A percentile compares a stretch with the other conserved stretches of the same genome.
phyloP scores from a whole-genome alignment of 2,113 vertebrate genomes.

The Syrmaticus mikado region DNA sequence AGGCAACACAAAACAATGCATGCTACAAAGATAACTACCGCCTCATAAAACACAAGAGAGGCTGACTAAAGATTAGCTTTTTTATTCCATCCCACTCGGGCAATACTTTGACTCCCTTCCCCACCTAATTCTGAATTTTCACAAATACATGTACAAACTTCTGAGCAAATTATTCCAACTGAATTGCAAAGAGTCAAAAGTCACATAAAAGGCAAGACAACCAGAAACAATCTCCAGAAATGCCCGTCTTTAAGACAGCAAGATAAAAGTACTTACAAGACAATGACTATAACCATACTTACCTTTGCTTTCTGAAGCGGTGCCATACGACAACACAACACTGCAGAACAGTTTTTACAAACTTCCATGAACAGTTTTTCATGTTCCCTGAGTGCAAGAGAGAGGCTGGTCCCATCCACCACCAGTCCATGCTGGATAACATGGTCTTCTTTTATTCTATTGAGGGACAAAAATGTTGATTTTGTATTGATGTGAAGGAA shows the following conservation, averaged over 20 bases:
- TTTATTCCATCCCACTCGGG: not conserved
- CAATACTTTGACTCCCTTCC: not conserved
- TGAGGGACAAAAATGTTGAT: not conserved
- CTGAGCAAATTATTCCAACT: not conserved
- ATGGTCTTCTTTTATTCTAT: conserved; percentile 93
- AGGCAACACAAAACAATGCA: not conserved
- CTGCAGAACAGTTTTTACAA: conserved; percentile 93
- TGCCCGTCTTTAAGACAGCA: not conserved
- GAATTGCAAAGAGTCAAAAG: not conserved
- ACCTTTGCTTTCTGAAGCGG: conserved; percentile 98
- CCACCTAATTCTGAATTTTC: not conserved
- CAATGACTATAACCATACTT: not conserved
- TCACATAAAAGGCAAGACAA: not conserved
- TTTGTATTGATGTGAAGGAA: accelerated
- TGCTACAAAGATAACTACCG: not conserved
- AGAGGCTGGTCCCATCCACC: conserved; percentile 95
- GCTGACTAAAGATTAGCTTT: not conserved
- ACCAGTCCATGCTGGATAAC: conserved; percentile 97
- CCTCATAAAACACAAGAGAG: not conserved
- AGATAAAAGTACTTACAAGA: not conserved
- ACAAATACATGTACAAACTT: not conserved
- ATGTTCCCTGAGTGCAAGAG: conserved; percentile 93
- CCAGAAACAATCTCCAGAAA: not conserved
- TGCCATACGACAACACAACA: conserved; percentile 97
- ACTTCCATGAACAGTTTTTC: conserved; percentile 98